These are phyloP conservation scores for Selenia dentaria DNA, from an alignment of 2,888 invertebrate genomes.

Conservation along the genomic window DNA sequence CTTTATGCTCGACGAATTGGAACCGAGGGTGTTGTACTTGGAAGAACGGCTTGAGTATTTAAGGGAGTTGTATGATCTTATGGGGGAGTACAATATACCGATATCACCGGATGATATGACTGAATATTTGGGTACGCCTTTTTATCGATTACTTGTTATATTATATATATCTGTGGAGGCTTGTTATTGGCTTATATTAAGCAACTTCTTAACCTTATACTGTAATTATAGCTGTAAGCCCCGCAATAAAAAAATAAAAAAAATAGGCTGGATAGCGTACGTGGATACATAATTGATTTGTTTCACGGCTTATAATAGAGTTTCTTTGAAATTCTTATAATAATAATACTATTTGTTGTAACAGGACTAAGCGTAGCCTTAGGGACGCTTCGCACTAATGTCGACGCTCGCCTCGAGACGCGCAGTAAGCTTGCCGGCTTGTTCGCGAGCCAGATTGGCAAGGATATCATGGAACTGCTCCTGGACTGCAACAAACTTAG, in stretches of 20 bases:
- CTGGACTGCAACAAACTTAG: conserved; percentile 89
- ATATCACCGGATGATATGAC: conserved; percentile 89
- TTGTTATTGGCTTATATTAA: too few species aligned
- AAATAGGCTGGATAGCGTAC: too few species aligned
- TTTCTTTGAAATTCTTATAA: too few species aligned
- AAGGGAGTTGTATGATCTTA: conserved; percentile 92
- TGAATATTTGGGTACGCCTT: conserved; percentile 79
- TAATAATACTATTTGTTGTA: too few species aligned
- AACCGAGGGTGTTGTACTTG: conserved; percentile 87
- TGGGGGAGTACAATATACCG: conserved; percentile 91
- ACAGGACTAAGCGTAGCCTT: conserved; percentile 86
- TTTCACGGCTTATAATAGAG: too few species aligned
- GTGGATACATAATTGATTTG: too few species aligned
- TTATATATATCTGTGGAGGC: too few species aligned
- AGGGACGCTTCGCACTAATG: conserved; percentile 86
- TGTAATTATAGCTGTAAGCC: too few species aligned
- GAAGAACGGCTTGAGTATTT: conserved; percentile 91
- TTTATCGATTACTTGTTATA: too few species aligned
- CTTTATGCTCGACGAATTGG: conserved; percentile 87
- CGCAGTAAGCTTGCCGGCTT: conserved; percentile 87
- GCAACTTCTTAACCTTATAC: too few species aligned
- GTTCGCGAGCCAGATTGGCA: conserved; percentile 90
- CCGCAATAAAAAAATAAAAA: too few species aligned
- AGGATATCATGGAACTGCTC: conserved; percentile 90
- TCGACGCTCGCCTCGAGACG: conserved; percentile 89